Conservation (phyloP, 2,888 invertebrate genomes). For the Orchesellides sinensis region DNA sequence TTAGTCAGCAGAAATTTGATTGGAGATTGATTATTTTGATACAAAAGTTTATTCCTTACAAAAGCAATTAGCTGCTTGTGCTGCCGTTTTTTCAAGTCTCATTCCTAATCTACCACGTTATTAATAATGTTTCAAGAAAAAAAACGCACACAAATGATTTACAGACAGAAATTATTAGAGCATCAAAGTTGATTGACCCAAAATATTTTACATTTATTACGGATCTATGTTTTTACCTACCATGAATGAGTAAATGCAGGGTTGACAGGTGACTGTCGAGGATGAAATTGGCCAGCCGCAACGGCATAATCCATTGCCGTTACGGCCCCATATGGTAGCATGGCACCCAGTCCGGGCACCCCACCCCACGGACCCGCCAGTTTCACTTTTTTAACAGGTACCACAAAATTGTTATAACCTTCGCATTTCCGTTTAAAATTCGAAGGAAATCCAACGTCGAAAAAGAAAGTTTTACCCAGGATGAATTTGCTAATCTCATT, state of each 20-base stretch:
- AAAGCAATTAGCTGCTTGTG: slow-evolving; percentile 8
- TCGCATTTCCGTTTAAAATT: background rate
- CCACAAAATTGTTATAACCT: slow-evolving; percentile 1
- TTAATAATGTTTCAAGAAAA: no score
- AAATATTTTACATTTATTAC: no score
- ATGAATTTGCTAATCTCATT: background rate
- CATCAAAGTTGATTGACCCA: no score
- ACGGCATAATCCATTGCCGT: slow-evolving; percentile 84
- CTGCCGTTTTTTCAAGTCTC: no score
- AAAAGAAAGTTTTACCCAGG: background rate
- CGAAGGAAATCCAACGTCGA: background rate
- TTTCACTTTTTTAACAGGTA: slow-evolving; percentile 56
- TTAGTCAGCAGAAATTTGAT: slow-evolving; percentile 58
- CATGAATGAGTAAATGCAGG: slow-evolving; percentile 95
- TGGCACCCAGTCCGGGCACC: slow-evolving; percentile 74
- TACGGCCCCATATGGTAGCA: slow-evolving; percentile 79
- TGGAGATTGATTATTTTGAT: slow-evolving; percentile 61
- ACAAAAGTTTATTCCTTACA: slow-evolving; percentile 10
- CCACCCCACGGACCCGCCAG: slow-evolving; percentile 75
- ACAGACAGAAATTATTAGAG: no score
- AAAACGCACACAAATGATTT: no score
- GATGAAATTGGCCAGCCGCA: slow-evolving; percentile 77
- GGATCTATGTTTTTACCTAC: no score
- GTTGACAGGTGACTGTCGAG: slow-evolving; percentile 78
- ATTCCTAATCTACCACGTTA: no score